Percentiles rank a stretch among this genome's conserved stretches.
Conservation (phyloP, 2,113 vertebrate species). For the Chionodraco myersi region DNA sequence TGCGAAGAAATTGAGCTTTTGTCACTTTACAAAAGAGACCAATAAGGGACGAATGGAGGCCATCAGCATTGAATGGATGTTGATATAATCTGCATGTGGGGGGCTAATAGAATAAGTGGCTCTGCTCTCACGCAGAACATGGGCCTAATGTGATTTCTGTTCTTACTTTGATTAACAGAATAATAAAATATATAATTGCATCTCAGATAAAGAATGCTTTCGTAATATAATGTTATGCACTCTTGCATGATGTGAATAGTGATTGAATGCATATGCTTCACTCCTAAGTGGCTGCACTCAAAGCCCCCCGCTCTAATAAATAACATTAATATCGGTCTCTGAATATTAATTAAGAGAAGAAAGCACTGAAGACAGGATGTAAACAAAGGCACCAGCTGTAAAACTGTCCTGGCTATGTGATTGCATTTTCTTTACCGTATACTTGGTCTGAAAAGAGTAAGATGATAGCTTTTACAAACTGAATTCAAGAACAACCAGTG, state of each 20-base stretch:
- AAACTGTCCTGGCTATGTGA: not conserved
- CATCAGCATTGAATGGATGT: slow-evolving; percentile 1
- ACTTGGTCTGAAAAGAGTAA: not conserved
- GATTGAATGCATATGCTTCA: slow-evolving; percentile 38
- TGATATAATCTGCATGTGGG: slow-evolving; percentile 11
- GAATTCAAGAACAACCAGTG: too few relatives aligned
- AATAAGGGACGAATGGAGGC: not conserved
- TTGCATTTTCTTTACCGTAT: not conserved
- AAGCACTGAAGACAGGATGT: slow-evolving; percentile 11
- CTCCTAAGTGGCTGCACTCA: slow-evolving; percentile 20
- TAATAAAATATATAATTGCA: slow-evolving; percentile 52
- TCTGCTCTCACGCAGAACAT: slow-evolving; percentile 23
- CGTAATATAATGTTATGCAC: slow-evolving; percentile 30
- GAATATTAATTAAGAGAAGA: slow-evolving; percentile 20
- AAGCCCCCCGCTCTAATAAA: slow-evolving; percentile 40
- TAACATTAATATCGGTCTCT: slow-evolving; percentile 24
- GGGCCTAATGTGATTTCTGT: slow-evolving; percentile 13
- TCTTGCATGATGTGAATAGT: slow-evolving; percentile 37
- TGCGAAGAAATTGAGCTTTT: slow-evolving; percentile 19
- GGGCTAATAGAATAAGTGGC: slow-evolving; percentile 37
- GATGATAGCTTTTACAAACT: not conserved
- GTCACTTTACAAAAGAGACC: slow-evolving; percentile 27
- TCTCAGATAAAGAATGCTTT: slow-evolving; percentile 8
- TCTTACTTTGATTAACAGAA: slow-evolving; percentile 41
- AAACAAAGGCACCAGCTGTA: slow-evolving; percentile 33